Evolutionary conservation across 2,113 vertebrate genomes (phyloP).

Genomic region (Corythoichthys intestinalis): DNA sequence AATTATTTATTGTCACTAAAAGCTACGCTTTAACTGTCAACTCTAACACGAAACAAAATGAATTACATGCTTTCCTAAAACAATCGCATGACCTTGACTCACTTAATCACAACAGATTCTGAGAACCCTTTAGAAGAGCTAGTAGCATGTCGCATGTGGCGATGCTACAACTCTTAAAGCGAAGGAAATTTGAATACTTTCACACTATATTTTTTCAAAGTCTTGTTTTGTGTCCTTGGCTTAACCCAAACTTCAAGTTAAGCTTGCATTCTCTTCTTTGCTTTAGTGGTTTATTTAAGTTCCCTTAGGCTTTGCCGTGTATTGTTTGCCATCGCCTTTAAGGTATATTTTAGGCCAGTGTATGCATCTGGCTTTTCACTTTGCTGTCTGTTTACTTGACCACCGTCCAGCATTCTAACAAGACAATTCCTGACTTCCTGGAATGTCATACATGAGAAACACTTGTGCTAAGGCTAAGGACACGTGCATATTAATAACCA

Average conservation of each 20-base stretch:
- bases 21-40: no score
- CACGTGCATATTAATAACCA: constrained; percentile 50
- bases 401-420: constrained; percentile 28
- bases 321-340: constrained; percentile 57
- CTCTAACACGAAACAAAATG: no score
- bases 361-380: constrained; percentile 51
- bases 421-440: constrained; percentile 64
- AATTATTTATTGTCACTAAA: no score
- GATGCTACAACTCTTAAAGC: no score
- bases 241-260: neutral
- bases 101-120: no score
- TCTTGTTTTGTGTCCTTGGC: neutral
- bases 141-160: no score
- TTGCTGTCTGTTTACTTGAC: constrained; percentile 44
- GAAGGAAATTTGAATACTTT: no score
- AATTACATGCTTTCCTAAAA: no score
- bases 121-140: no score
- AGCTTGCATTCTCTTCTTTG: constrained; percentile 5
- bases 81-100: no score
- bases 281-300: constrained; percentile 36
- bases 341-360: constrained; percentile 58
- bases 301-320: constrained; percentile 40
- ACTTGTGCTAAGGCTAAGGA: constrained; percentile 11
- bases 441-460: constrained; percentile 46
- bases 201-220: neutral